These are phyloP conservation scores for Lophotriccus pileatus DNA, from an alignment of 2,797 vertebrate species.

Conservation along the genomic window DNA sequence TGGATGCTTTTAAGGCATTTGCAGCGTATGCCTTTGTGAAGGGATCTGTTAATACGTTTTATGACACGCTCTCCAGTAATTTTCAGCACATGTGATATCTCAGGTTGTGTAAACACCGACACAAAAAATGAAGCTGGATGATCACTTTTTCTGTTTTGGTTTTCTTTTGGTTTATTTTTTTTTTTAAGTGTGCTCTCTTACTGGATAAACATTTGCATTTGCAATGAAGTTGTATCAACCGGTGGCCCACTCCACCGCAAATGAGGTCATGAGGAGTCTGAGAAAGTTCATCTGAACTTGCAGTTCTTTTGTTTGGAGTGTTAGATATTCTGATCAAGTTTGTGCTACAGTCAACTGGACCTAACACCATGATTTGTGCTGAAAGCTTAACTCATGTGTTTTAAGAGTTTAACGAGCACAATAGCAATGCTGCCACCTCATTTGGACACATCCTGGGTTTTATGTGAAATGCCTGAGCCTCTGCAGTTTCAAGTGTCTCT, in stretches of 20 bases:
- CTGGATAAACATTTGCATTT: background rate
- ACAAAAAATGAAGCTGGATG: background rate
- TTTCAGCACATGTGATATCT: background rate
- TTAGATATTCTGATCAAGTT: slow-evolving; percentile 1
- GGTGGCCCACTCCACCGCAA: background rate
- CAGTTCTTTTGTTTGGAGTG: slow-evolving; percentile 1
- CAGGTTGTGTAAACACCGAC: accelerated
- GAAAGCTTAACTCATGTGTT: background rate
- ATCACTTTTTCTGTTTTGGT: background rate
- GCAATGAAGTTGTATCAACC: background rate
- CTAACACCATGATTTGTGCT: background rate
- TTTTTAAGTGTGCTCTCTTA: background rate
- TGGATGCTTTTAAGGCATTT: background rate
- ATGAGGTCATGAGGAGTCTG: background rate
- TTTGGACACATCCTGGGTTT: background rate
- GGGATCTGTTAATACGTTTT: background rate
- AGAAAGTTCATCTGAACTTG: background rate
- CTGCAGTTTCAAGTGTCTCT: slow-evolving; percentile 25
- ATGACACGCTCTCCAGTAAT: background rate
- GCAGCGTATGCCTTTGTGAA: background rate
- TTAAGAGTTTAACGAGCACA: background rate
- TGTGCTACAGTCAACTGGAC: background rate
- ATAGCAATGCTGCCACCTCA: background rate
- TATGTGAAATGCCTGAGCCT: background rate
- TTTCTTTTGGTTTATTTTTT: background rate